Evolutionary conservation across 2,113 vertebrate species (phyloP).

Genomic region (human (Homo sapiens)): DNA sequence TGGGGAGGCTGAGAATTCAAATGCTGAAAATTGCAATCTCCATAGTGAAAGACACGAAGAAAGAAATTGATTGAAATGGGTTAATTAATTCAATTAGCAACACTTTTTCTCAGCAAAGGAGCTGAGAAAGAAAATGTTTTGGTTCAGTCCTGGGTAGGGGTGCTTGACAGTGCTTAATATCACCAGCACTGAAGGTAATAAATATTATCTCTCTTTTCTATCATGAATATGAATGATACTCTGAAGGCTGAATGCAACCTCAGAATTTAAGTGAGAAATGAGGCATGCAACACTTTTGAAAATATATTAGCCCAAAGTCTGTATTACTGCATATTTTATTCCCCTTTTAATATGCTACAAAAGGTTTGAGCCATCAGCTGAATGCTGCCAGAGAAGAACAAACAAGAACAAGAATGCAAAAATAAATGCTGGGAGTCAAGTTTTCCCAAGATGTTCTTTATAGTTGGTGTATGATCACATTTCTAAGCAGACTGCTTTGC

Average conservation of each 20-base stretch:
- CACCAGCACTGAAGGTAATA: conserved; percentile 74
- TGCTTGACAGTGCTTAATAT: conserved; percentile 69
- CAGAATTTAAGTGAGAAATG: conserved; percentile 86
- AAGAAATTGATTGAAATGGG: background rate
- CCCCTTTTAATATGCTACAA: conserved; percentile 80
- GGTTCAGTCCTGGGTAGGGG: conserved; percentile 20
- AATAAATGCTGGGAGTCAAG: conserved; percentile 72
- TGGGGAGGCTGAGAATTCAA: background rate
- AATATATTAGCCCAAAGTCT: conserved; percentile 84
- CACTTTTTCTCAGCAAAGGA: background rate
- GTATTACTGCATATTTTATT: conserved; percentile 81
- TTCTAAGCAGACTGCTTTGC: background rate
- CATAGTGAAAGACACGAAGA: background rate
- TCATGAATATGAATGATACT: conserved; percentile 85
- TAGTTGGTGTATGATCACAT: background rate
- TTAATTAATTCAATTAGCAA: conserved; percentile 34
- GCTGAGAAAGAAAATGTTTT: conserved; percentile 28
- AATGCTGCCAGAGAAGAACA: conserved; percentile 68
- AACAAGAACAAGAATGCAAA: conserved; percentile 77
- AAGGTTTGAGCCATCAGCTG: conserved; percentile 70
- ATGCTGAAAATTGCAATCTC: background rate
- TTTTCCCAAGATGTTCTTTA: conserved; percentile 54
- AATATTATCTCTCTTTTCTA: conserved; percentile 71
- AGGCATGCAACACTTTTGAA: conserved; percentile 84
- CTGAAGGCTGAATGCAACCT: conserved; percentile 84